These are phyloP conservation scores for Antheraea assamensis DNA, from an alignment of 2,888 invertebrate genomes.

Conservation along the genomic window DNA sequence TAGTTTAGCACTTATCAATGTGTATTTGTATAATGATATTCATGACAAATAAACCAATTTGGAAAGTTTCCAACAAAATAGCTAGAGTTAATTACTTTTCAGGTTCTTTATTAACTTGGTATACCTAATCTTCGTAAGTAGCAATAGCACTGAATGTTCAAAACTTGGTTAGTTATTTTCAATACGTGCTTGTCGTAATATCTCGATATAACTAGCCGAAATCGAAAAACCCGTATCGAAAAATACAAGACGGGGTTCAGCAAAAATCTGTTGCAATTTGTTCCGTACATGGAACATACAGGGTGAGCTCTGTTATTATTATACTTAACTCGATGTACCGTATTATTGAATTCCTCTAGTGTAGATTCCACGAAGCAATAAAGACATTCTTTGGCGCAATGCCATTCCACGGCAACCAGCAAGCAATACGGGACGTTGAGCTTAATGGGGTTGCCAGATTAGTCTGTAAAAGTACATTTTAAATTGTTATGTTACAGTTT, in stretches of 20 bases:
- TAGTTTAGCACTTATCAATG: no score
- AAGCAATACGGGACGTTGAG: slow-evolving; percentile 27
- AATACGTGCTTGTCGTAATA: background rate
- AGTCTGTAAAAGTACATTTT: background rate
- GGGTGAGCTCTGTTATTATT: slow-evolving; percentile 31
- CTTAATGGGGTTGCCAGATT: slow-evolving; percentile 6
- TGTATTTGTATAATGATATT: no score
- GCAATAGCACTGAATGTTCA: no score
- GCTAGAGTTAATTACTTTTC: no score
- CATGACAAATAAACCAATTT: no score
- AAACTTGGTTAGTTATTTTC: no score
- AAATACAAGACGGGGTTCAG: background rate
- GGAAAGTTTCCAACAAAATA: no score
- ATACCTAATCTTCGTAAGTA: no score
- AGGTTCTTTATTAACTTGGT: no score
- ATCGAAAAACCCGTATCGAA: background rate
- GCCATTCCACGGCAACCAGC: slow-evolving; percentile 47
- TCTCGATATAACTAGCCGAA: background rate
- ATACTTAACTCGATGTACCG: slow-evolving; percentile 55
- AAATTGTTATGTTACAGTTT: background rate
- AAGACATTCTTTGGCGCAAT: slow-evolving; percentile 68
- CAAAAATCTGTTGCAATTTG: slow-evolving; percentile 9
- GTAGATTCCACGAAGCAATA: slow-evolving; percentile 61
- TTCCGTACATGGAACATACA: slow-evolving; percentile 17
- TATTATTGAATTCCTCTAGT: slow-evolving; percentile 65